phyloP scores from a whole-genome alignment of 2,797 vertebrate species.

The Leptodactylus fallax region DNA sequence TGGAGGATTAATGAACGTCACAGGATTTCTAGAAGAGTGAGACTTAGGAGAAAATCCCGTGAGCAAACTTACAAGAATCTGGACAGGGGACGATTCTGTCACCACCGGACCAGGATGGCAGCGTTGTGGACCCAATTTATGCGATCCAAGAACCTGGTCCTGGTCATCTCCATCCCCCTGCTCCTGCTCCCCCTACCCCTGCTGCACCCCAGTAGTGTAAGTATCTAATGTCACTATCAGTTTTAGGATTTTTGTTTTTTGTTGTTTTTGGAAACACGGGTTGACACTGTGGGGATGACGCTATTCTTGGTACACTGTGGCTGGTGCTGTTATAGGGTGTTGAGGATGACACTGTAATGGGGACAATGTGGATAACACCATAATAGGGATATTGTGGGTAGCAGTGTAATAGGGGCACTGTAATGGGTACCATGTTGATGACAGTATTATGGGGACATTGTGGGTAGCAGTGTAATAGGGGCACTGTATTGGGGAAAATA shows the following conservation, averaged over 20 bases:
- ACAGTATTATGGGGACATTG: not conserved
- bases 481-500: not conserved
- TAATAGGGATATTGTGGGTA: not conserved
- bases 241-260: too few species aligned
- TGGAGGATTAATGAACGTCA: constrained; percentile 41
- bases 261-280: too few species aligned
- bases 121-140: constrained; percentile 84
- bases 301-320: too few species aligned
- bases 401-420: not conserved
- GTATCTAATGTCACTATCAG: constrained; percentile 70
- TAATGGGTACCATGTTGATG: not conserved
- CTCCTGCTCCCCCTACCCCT: constrained; percentile 91
- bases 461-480: not conserved
- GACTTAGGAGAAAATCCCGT: constrained; percentile 35
- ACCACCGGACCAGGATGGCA: constrained; percentile 78
- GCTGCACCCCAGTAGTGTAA: constrained; percentile 91
- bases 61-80: not conserved
- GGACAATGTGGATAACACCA: not conserved
- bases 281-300: not conserved
- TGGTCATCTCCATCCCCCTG: constrained; percentile 89
- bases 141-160: constrained; percentile 86
- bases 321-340: not conserved
- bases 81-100: constrained; percentile 39
- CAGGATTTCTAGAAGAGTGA: constrained; percentile 28
- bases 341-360: not conserved